Evolutionary conservation across 2,888 invertebrate genomes (phyloP), one percentile per base, ranked within the genome.

Genomic region (Rhyacophila evoluta): DNA sequence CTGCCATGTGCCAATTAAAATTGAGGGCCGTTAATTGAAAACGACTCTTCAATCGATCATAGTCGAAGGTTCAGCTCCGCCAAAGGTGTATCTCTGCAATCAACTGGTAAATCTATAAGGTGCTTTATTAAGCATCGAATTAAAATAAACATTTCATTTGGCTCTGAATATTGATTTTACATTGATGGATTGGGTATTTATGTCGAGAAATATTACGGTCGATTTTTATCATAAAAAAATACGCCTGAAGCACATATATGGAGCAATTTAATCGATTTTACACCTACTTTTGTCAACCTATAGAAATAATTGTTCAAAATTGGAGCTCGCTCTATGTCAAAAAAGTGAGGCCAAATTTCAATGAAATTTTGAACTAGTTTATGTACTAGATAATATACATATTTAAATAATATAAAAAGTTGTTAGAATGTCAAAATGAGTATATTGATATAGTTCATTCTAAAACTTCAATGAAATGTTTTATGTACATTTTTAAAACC

Each of bases 41-140:
- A 72, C 38, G 72, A 72, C n/a, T 72, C 37, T 72, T 15, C 72
- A 15, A 72, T 72, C 72, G 72, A 72, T 72, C 72, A 72, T 72
- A 36, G 38, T 72, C 72, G 38, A 38, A 37, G 72, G n/a, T 55
- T 55, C 55, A 25, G 1, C 55, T 55, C 55, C 55, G 55, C 15
- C 55, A 55, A 55, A 55, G 55, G 55, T 55, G 15, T 55, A 55
- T 55, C 55, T 8, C 25, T 8, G 19, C 55, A 55, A 55, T 55
- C 55, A 19, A 19, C 19, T 1, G 55, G 25, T 55, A 55, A 19
- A 55, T 55, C 15, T 55, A 19, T 55, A 55, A 55, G 55, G 55
- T 55, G 55, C 55, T 25, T 55, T 55, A 55, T 55, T 55, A 6
- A 19, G 19, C 15, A 2, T 25, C 19, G 55, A 55, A 19, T 55